Conservation (phyloP, 2,797 vertebrate species). For the Limosa lapponica region DNA sequence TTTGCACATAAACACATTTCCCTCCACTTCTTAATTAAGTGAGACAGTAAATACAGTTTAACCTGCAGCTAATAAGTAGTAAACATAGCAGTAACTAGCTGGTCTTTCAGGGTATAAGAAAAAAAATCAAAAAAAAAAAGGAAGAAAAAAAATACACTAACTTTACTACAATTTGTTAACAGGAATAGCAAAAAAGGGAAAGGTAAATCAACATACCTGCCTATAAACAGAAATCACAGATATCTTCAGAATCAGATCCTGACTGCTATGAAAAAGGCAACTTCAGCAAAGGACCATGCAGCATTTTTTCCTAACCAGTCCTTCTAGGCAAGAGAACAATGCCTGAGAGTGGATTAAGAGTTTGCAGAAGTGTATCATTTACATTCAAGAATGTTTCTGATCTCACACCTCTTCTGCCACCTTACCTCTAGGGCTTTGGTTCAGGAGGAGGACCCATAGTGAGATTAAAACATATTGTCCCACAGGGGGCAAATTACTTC, state of each 20-base stretch:
- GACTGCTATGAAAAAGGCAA: neutral
- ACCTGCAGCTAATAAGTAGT: neutral
- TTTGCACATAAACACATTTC: neutral
- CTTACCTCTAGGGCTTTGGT: neutral
- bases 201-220: neutral
- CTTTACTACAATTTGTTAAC: neutral
- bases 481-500: neutral
- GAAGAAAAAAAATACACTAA: neutral
- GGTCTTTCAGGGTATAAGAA: neutral
- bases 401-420: neutral
- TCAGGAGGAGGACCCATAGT: neutral
- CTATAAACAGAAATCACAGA: neutral
- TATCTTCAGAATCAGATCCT: neutral
- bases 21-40: fast-evolving
- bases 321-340: neutral
- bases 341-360: neutral
- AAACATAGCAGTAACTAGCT: neutral
- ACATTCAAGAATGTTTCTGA: neutral
- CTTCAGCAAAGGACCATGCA: neutral
- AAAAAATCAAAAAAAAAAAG: neutral
- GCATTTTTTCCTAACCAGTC: neutral
- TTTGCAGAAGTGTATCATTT: neutral
- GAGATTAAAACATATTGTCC: neutral
- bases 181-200: neutral
- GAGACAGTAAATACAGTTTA: neutral